These are phyloP conservation scores for Toxotes chatareus DNA, from an alignment of 2,113 vertebrate genomes.

Conservation along the genomic window DNA sequence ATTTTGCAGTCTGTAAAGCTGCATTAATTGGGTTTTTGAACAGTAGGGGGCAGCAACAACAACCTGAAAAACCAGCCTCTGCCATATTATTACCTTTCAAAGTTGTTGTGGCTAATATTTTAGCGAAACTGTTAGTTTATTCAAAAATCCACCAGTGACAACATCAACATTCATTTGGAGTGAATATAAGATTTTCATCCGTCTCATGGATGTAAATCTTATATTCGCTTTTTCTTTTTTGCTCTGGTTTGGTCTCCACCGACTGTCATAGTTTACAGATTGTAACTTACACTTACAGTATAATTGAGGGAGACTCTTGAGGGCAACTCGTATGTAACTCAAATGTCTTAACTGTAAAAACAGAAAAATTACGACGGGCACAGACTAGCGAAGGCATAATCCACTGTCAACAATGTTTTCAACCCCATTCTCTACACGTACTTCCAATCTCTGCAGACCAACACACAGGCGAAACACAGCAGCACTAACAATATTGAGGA, in stretches of 20 bases:
- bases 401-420: conserved; percentile 39
- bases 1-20: not conserved
- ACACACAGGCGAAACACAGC: conserved; percentile 27
- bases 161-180: no score
- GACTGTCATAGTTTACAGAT: no score
- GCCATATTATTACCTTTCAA: no score
- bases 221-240: no score
- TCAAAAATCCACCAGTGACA: no score
- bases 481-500: conserved; percentile 41
- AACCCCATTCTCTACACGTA: conserved; percentile 18
- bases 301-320: not conserved
- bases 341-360: conserved; percentile 6
- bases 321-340: not conserved
- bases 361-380: conserved; percentile 8
- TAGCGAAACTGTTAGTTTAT: no score
- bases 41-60: not conserved
- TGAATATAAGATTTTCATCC: no score
- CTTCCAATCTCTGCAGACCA: conserved; percentile 29
- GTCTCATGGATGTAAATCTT: no score
- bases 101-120: no score
- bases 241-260: no score
- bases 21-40: not conserved
- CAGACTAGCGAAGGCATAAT: conserved; percentile 30
- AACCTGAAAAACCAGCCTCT: no score
- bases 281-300: not conserved